Conservation (phyloP, 2,797 vertebrate genomes). For the Vireo griseus region DNA sequence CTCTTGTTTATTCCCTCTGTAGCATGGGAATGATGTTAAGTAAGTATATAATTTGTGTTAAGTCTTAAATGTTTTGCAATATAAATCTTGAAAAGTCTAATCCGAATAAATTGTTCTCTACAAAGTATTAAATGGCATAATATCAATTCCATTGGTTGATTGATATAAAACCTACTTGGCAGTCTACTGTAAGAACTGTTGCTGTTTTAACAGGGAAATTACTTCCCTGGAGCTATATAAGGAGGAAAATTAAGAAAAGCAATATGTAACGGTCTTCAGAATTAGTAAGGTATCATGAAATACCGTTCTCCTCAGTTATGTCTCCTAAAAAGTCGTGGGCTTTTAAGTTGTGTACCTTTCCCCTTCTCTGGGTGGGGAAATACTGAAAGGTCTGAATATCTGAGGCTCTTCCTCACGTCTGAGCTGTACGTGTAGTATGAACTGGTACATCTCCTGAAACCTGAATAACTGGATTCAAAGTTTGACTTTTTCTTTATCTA, state of each 20-base stretch:
- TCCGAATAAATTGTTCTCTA: background rate
- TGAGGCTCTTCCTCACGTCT: background rate
- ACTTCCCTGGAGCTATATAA: background rate
- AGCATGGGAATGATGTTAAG: background rate
- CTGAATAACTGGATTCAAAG: background rate
- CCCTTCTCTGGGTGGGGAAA: background rate
- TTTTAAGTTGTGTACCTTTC: background rate
- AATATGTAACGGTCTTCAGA: background rate
- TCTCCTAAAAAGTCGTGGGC: background rate
- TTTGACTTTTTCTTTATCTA: slow-evolving; percentile 4
- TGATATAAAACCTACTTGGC: background rate
- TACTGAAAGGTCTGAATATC: background rate
- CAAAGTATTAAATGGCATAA: background rate
- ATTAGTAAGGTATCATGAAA: background rate
- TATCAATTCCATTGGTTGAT: background rate
- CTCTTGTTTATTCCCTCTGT: background rate
- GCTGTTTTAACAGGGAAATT: background rate
- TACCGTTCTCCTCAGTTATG: background rate
- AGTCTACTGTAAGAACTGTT: background rate
- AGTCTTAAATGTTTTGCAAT: background rate
- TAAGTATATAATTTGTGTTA: background rate
- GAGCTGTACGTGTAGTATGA: background rate
- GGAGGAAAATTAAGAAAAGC: background rate
- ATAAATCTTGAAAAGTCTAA: background rate
- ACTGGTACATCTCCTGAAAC: background rate